Base-by-base conservation (phyloP, 2,113 vertebrate genomes). In the Patagioenas fasciata region DNA sequence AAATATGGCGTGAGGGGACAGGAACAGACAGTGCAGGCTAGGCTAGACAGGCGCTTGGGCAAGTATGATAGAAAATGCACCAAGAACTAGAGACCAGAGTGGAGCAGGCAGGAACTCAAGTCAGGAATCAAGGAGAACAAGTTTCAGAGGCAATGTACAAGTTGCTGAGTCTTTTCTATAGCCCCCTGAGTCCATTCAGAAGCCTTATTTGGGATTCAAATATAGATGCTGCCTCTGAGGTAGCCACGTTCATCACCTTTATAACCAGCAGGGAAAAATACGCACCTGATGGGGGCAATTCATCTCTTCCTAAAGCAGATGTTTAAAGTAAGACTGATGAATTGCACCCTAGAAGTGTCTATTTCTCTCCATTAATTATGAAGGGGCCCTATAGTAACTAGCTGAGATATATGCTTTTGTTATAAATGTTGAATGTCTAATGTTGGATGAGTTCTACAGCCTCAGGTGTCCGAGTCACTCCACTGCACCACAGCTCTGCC, bases 321-420 rank as follows among this genome's bases (percentile, higher is more conserved):
- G 54, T 93, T 95, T 96, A 95, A 96, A 95, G 79, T 89, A 95
- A 95, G 93, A 87, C 93, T 97, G 95, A 97, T 95, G 89, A 92
- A 96, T 96, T 92, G 69, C 65, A 91, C 73, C 69, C 89, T 86
- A 79, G 86, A 95, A 95, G 42, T 91, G 38, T 75, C 91, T 92
- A 57, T 95, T 96, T 91, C 95, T 89, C 65, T 91, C 77, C 86
- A 95, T 97, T 95, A 97, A 95, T 96, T 96, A 96, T 95, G 73
- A 91, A 96, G 38, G 5, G 36, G 16, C 15, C 18, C 69, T 74
- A 71, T 71, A 92, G 83, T 97, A 95, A 95, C 89, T 91, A 91
- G 89, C 73, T 87, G 73, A 92, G 65, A 89, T 91, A 87, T 79
- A 95, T 81, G 77, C 61, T 92, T 96, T 91, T 81, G 60, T 92